Base-by-base conservation (phyloP, 2,888 invertebrate genomes). In the Cantharis rufa region DNA sequence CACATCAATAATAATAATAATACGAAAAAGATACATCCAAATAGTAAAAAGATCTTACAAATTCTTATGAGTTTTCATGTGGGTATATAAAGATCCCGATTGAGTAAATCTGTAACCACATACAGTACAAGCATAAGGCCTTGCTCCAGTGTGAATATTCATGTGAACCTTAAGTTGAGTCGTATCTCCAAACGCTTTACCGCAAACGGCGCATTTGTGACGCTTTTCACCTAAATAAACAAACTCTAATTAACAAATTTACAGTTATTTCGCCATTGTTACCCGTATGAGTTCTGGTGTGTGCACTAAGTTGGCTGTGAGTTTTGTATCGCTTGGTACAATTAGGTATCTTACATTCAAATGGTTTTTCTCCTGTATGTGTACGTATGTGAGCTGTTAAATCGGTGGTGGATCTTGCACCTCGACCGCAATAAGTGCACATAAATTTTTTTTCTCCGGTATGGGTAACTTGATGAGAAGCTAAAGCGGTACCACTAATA, bases 331-430 rank as follows among this genome's bases (percentile, higher is more conserved):
- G 77, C 74, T 84, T 84, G 9, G 76, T 76, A 71, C 84, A 85
- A 24, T 80, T 80, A 0, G 82, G 82, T 66, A 84, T 75, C 77
- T 82, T 84, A 70, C 84, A 84, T 75, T 79, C 76, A 72, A 81
- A 84, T 7, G 84, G 84, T 63, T 81, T 82, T 72, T 84, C 84
- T 9, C 84, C 84, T 3, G 82, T 84, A 48, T 84, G 84, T 4
- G 81, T 83, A 18, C 84, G 77, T 66, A 84, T 68, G 72, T 84
- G 84, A 10, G 82, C 80, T 64, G 83, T 82, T 28, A 84, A 74
- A 81, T 84, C 84, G 9, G 81, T 83, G 0, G 80, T 79, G 21
- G 83, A 83, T 73, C 84, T 75, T 21, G 82, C 81, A 32, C 84
- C 83, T 78, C 82, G 82, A 61, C 82, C 82, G 74, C 84, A 84